phyloP scores from a whole-genome alignment of 1,140 invertebrate species.

The Diorhabda sublineata region DNA sequence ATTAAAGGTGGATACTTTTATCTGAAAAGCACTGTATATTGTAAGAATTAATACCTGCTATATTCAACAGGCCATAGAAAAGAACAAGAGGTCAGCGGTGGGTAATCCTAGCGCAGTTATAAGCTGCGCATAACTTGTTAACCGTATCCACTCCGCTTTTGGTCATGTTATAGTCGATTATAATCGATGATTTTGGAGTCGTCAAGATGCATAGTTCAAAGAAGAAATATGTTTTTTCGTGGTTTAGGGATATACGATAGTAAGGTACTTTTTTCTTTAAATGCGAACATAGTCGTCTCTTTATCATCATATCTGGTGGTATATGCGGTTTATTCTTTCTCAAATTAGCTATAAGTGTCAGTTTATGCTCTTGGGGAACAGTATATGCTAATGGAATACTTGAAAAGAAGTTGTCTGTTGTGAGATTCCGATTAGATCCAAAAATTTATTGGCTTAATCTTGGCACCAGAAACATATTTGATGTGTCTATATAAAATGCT shows the following conservation, averaged over 20 bases:
- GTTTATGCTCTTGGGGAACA: background rate
- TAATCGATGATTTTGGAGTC: background rate
- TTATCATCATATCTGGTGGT: background rate
- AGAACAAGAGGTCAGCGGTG: no score
- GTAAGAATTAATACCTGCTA: background rate
- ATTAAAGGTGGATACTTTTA: no score
- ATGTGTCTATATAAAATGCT: no score
- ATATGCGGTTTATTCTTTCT: background rate
- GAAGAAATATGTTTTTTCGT: background rate
- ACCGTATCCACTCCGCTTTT: no score
- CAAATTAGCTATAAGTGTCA: background rate
- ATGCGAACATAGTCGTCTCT: background rate
- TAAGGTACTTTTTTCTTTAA: background rate
- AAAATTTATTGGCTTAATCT: slow-evolving; percentile 23
- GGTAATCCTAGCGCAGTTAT: no score
- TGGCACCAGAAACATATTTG: slow-evolving; percentile 3
- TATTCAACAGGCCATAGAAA: no score
- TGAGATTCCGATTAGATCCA: slow-evolving; percentile 20
- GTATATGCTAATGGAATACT: slow-evolving; percentile 12
- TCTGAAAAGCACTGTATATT: background rate
- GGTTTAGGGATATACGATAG: background rate
- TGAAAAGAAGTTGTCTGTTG: slow-evolving; percentile 27
- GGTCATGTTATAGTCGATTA: no score
- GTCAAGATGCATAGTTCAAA: background rate
- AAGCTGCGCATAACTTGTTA: no score